Base-by-base conservation (phyloP, 2,797 vertebrate species). In the Hyperoplus lanceolatus region DNA sequence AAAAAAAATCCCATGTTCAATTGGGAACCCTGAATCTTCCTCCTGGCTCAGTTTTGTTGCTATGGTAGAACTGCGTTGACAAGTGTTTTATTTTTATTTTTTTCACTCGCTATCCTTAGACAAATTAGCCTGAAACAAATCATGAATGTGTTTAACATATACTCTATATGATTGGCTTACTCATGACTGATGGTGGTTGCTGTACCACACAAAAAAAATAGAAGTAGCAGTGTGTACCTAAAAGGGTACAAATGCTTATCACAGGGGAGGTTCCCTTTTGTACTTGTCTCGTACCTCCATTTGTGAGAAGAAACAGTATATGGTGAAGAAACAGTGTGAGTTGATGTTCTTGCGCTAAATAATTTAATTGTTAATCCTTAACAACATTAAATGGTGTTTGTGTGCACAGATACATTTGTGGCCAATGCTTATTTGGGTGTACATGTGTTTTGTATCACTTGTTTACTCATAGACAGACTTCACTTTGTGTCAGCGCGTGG, bases 401-500 rank as follows among this genome's bases (percentile, higher is more conserved):
- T 39, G 36, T 57, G 5, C 51, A 11, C 38, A 38, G 14, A 36
- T 6, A 2, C 58, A 43, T 61, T n/a, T 60, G 36, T 6, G 1
- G 38, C 4, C 8, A 45, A 48, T 18, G 21, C 56, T 55, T 36
- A 15, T 16, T 4, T 58, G 60, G 57, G 49, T n/a, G 48, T 48
- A 42, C 79, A 39, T 75, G 64, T 73, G 58, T 65, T 84, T 60
- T 45, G 13, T 57, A 9, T 73, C 14, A 15, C 18, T 63, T 75
- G 53, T 68, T 77, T 80, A 59, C 38, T 2, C 62, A 38, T 39
- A 60, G 39, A 41, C 41, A 62, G 41, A 54, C 13, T 10, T 72
- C 16, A 11, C 12, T 72, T 70, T 75, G 65, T 73, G 53, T 76
- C 13, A 70, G 38, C 63, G 43, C 53, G 14, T 74, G 36, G 21